Evolutionary conservation across 2,888 invertebrate species (phyloP).

Genomic region (Cheilosia impressa): DNA sequence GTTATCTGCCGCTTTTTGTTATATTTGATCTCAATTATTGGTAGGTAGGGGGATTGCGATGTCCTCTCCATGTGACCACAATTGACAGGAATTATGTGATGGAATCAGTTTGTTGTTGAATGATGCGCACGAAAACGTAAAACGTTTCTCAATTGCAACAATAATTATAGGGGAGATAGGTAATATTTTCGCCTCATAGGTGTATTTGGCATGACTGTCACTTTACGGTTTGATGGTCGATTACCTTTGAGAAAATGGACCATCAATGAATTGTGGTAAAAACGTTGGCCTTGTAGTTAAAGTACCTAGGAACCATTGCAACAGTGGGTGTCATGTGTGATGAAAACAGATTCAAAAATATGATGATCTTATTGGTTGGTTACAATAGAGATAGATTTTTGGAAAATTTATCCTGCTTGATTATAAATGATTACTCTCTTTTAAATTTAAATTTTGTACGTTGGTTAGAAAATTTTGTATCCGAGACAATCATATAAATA

Average conservation of each 20-base stretch:
- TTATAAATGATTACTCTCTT: no score
- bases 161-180: slow-evolving; percentile 50
- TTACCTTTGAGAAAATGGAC: slow-evolving; percentile 27
- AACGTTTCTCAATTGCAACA: slow-evolving; percentile 60
- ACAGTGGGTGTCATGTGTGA: no score
- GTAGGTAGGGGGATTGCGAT: slow-evolving; percentile 37
- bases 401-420: no score
- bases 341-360: no score
- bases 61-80: slow-evolving; percentile 42
- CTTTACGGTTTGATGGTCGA: slow-evolving; percentile 44
- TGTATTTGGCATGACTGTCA: neutral
- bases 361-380: no score
- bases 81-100: slow-evolving; percentile 36
- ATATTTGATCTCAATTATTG: slow-evolving; percentile 55
- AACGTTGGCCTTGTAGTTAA: neutral
- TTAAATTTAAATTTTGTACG: no score
- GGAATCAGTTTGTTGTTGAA: slow-evolving; percentile 52
- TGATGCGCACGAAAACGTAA: slow-evolving; percentile 53
- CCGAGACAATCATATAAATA: no score
- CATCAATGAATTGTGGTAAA: neutral
- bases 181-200: slow-evolving; percentile 12
- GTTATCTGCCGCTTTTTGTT: slow-evolving; percentile 47
- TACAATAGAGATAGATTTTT: no score
- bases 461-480: no score
- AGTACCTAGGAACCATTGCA: neutral